phyloP scores from a whole-genome alignment of 2,888 invertebrate genomes.

The Drosophila formosana region DNA sequence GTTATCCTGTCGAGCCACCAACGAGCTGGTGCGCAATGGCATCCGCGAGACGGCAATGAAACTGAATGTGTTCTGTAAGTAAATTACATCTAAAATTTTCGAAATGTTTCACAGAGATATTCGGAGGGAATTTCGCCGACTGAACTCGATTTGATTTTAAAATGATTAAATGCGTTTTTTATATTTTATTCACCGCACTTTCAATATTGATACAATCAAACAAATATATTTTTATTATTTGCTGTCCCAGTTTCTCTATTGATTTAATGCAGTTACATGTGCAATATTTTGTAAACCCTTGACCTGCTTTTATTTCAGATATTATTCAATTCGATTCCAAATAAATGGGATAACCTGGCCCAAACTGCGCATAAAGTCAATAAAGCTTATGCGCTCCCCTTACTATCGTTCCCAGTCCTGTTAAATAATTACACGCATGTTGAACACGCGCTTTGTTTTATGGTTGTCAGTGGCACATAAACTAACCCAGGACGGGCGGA shows the following conservation, averaged over 20 bases:
- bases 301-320: conserved; percentile 26
- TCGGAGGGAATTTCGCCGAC: neutral
- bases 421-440: conserved; percentile 60
- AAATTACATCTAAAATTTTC: conserved; percentile 25
- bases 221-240: neutral
- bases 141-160: neutral
- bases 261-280: neutral
- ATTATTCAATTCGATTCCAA: conserved; percentile 18
- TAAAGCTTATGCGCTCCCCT: conserved; percentile 16
- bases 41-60: conserved; percentile 92
- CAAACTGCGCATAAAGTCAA: conserved; percentile 29
- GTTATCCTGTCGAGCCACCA: conserved; percentile 93
- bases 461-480: conserved; percentile 48
- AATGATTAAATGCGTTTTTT: neutral
- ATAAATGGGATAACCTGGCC: conserved; percentile 32
- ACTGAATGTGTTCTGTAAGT: conserved; percentile 95
- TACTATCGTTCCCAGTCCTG: conserved; percentile 12
- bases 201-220: conserved; percentile 5
- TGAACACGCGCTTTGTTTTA: conserved; percentile 58
- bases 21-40: conserved; percentile 90
- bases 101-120: neutral
- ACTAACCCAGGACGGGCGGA: conserved; percentile 19
- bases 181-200: neutral
- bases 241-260: neutral
- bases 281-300: conserved; percentile 11